phyloP scores from a whole-genome alignment of 1,140 invertebrate species.

The Paracyclopina nana region DNA sequence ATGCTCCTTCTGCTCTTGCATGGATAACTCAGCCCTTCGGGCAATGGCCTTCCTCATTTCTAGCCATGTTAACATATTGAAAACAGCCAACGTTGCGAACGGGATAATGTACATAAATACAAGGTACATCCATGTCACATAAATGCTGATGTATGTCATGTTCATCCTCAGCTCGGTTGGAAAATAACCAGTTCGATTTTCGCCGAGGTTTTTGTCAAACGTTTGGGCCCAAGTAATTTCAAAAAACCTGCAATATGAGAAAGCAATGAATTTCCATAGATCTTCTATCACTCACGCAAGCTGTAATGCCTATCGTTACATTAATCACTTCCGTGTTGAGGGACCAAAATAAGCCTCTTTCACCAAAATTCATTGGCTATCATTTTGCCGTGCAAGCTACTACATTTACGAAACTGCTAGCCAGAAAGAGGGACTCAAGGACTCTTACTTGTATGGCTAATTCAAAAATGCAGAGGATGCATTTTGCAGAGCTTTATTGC shows the following conservation, averaged over 20 bases:
- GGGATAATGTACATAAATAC: slow-evolving; percentile 79
- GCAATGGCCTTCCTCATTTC: slow-evolving; percentile 1
- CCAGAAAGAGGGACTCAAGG: too few species aligned
- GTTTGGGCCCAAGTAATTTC: slow-evolving; percentile 3
- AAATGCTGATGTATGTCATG: slow-evolving; percentile 53
- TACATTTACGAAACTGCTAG: too few species aligned
- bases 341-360: too few species aligned
- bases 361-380: too few species aligned
- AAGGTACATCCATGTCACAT: slow-evolving; percentile 79
- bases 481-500: too few species aligned
- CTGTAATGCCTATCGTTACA: too few species aligned
- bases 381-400: too few species aligned
- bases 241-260: slow-evolving; percentile 9
- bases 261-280: too few species aligned
- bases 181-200: slow-evolving; percentile 25
- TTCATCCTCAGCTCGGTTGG: slow-evolving; percentile 47
- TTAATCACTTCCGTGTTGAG: too few species aligned
- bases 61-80: slow-evolving; percentile 64
- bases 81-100: slow-evolving; percentile 54
- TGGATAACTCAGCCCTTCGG: not conserved
- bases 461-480: too few species aligned
- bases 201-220: not conserved
- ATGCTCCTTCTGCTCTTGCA: not conserved
- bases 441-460: too few species aligned
- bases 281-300: too few species aligned